These are phyloP conservation scores for Acleris holmiana DNA, from an alignment of 2,888 invertebrate species.

Conservation along the genomic window DNA sequence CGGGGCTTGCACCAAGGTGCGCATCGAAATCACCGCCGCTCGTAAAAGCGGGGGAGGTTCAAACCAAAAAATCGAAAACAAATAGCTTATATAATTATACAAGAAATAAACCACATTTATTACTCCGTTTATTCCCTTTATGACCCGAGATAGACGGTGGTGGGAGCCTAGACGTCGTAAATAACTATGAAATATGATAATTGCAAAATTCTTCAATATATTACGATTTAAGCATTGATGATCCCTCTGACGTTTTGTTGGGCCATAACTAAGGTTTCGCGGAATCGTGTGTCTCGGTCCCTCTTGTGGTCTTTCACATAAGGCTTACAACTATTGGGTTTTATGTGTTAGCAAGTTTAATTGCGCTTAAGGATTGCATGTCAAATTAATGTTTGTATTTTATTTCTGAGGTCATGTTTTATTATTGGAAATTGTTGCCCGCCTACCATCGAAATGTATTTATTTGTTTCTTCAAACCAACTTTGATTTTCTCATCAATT, in stretches of 20 bases:
- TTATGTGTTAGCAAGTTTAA: conserved; percentile 57
- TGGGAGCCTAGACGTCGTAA: conserved; percentile 81
- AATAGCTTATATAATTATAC: conserved; percentile 73
- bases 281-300: conserved; percentile 54
- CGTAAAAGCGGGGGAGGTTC: conserved; percentile 18
- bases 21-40: conserved; percentile 4
- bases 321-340: conserved; percentile 48
- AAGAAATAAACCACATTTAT: conserved; percentile 64
- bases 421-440: background rate
- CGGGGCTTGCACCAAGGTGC: background rate
- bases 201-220: conserved; percentile 84
- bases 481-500: too few species aligned
- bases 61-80: conserved; percentile 58
- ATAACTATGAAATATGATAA: conserved; percentile 84
- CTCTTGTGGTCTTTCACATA: conserved; percentile 39
- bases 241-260: conserved; percentile 81
- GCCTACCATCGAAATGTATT: too few species aligned
- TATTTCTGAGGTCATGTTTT: conserved; percentile 7
- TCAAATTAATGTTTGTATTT: conserved; percentile 39
- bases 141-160: conserved; percentile 74
- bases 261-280: conserved; percentile 75
- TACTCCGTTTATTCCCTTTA: conserved; percentile 59
- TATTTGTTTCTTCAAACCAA: too few species aligned
- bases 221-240: conserved; percentile 83
- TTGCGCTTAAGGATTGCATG: conserved; percentile 51